Evolutionary conservation across 2,113 vertebrate species (phyloP), one percentile per base, ranked within the genome.

Genomic region (Candoia aspera): DNA sequence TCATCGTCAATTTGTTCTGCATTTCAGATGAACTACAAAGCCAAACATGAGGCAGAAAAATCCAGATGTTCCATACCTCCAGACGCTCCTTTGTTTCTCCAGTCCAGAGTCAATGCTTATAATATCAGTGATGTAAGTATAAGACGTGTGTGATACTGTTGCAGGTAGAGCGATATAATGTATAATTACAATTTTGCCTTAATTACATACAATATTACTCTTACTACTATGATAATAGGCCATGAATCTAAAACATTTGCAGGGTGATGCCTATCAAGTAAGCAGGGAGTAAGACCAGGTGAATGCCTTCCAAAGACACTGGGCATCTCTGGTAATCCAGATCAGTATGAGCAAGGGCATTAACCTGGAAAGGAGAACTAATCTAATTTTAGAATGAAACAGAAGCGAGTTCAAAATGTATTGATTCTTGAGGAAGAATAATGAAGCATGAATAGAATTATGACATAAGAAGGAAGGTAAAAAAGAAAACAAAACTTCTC

Each of bases 101-200:
- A 99, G 93, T 98, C 98, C 90, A 98, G 97, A 97, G 97, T 99
- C 55, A 99, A 99, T 62, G 99, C 98, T 19, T 99, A 98, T 90
- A 99, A 99, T 96, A 96, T 99, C 88, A 99, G 99, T 91, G 98
- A 99, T 54, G 99, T 99, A 95, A 98, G 99, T 97, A 90, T 23
- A 60, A 79, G 17, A 21, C 33, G 29, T n/a, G 29, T n/a, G 19
- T 37, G 73, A 21, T 42, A 42, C 17, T 42, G 21, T 79, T 79
- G 33, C 68, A 79, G 17, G 37, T 79, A 37, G 33, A 37, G 5
- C 2, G 1, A 73, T 33, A 64, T 29, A n/a, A 64, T 64, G 15
- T 33, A 33, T 15, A 68, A 33, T 68, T 68, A n/a, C n/a, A 68
- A n/a, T 79, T 79, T 79, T 79, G 33, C 21, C 73, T 79, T 15